Evolutionary conservation across 2,888 invertebrate species (phyloP).

Genomic region (Zaprionus lineosus): DNA sequence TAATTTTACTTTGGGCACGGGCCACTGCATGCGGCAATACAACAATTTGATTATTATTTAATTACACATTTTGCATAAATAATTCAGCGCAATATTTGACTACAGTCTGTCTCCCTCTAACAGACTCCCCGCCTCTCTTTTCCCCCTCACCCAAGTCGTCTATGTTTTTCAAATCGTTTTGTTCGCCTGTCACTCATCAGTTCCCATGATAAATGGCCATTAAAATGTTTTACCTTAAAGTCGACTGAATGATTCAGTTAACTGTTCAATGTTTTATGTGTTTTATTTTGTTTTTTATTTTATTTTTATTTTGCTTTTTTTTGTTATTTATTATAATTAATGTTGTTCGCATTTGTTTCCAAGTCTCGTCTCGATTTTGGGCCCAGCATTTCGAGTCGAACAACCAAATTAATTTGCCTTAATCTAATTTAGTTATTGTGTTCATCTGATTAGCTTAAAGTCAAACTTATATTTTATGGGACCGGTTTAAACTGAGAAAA

Average conservation of each 20-base stretch:
- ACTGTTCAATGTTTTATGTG: too few relatives aligned
- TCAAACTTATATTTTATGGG: background rate
- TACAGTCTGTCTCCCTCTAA: too few relatives aligned
- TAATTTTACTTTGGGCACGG: conserved; percentile 50
- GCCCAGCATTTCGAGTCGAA: background rate
- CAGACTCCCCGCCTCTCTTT: too few relatives aligned
- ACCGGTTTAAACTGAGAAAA: conserved; percentile 17
- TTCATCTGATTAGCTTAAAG: conserved; percentile 51
- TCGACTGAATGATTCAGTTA: conserved; percentile 62
- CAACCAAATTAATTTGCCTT: conserved; percentile 57
- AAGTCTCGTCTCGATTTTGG: conserved; percentile 8
- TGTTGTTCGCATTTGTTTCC: conserved; percentile 47
- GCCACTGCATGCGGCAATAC: conserved; percentile 34
- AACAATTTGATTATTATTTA: conserved; percentile 72
- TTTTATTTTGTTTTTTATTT: conserved; percentile 12
- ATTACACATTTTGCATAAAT: conserved; percentile 63
- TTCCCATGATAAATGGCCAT: conserved; percentile 63
- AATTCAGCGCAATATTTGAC: conserved; percentile 33
- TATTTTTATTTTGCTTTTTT: conserved; percentile 21
- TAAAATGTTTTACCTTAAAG: conserved; percentile 56
- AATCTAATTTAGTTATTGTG: conserved; percentile 61
- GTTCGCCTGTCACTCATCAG: conserved; percentile 33
- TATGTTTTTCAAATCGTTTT: conserved; percentile 18
- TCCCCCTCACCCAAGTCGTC: conserved; percentile 48
- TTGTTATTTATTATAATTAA: conserved; percentile 58